These are phyloP conservation scores for Potorous gilbertii DNA, from an alignment of 2,797 vertebrate genomes.

Conservation along the genomic window DNA sequence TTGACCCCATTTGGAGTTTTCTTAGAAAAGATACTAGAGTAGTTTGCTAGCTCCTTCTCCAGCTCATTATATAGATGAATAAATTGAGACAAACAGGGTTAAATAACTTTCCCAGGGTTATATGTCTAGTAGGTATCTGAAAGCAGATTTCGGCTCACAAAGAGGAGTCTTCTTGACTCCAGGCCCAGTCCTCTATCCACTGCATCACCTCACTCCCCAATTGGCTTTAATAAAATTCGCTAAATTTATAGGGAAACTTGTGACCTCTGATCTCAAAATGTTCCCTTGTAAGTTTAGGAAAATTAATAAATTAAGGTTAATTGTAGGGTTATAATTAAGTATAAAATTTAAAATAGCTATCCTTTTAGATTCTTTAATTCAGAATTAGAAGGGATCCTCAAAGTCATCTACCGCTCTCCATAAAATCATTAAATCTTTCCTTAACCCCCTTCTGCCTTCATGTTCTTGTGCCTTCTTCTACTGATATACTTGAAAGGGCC, in stretches of 20 bases:
- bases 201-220: background rate
- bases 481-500: background rate
- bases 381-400: background rate
- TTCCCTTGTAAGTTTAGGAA: background rate
- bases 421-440: background rate
- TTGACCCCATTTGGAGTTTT: background rate
- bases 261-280: background rate
- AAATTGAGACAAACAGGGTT: background rate
- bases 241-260: background rate
- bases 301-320: background rate
- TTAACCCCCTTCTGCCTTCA: background rate
- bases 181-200: background rate
- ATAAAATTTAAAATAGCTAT: background rate
- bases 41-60: background rate
- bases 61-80: background rate
- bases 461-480: background rate
- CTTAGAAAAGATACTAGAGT: background rate
- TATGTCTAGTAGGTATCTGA: background rate
- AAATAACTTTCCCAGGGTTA: background rate
- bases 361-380: background rate
- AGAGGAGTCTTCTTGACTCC: background rate
- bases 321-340: background rate
- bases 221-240: background rate
- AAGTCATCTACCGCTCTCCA: background rate
- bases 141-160: background rate